phyloP scores from a whole-genome alignment of 2,113 vertebrate genomes.

The Hypanus sabinus region DNA sequence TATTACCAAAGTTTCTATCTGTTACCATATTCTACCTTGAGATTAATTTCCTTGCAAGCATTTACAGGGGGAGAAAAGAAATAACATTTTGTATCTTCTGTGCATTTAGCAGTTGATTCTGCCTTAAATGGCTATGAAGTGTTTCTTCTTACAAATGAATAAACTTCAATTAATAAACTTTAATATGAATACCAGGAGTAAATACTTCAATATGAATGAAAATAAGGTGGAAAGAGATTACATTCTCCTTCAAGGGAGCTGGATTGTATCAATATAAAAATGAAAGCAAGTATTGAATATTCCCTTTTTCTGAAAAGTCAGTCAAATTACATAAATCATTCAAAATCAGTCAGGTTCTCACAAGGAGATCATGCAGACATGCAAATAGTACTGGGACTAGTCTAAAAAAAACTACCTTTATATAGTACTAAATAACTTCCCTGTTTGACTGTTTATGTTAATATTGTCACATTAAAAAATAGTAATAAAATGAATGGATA shows the following conservation, averaged over 20 bases:
- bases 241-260: not conserved
- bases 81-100: not conserved
- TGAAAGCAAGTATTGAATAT: not conserved
- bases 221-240: not conserved
- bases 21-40: too few species aligned
- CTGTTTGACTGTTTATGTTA: not conserved
- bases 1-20: too few species aligned
- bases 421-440: not conserved
- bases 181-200: not conserved
- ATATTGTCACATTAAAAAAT: not conserved
- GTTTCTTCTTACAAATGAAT: not conserved
- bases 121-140: not conserved
- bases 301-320: not conserved
- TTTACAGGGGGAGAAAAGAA: too few species aligned
- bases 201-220: not conserved
- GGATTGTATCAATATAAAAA: not conserved
- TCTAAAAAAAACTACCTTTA: not conserved
- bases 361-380: not conserved
- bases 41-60: too few species aligned
- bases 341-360: not conserved
- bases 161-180: too few species aligned
- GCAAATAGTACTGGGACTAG: not conserved
- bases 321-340: not conserved
- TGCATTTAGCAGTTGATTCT: not conserved
- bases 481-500: not conserved